Percentiles rank a stretch among this genome's conserved stretches.
Conservation (phyloP, 2,113 vertebrate species). For the Sturnus vulgaris region DNA sequence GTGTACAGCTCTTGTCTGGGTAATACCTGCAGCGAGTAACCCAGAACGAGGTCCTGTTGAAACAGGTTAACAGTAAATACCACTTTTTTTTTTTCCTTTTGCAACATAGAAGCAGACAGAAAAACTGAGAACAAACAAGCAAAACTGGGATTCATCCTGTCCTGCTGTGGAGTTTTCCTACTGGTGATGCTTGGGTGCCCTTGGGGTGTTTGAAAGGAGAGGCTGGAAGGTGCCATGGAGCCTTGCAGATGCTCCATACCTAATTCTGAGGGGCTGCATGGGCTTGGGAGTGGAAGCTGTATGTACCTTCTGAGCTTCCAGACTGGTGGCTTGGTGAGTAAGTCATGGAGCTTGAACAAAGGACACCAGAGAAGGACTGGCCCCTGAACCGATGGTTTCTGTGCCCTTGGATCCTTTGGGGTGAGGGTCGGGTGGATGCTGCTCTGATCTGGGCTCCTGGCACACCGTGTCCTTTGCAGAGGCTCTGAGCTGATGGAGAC, state of each 20-base stretch:
- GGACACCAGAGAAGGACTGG: accelerated
- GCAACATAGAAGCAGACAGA: no score
- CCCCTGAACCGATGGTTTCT: accelerated
- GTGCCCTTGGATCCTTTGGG: neutral
- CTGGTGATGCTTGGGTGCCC: accelerated
- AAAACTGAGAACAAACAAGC: neutral
- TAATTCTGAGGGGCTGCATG: accelerated
- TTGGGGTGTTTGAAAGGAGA: neutral
- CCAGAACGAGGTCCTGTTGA: neutral
- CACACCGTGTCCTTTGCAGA: accelerated
- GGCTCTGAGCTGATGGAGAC: neutral
- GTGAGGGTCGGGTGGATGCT: neutral
- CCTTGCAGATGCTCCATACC: neutral
- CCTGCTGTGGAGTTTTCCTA: neutral
- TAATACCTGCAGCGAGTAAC: neutral
- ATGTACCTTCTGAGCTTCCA: neutral
- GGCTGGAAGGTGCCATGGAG: neutral
- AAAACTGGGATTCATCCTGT: neutral
- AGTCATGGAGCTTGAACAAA: neutral
- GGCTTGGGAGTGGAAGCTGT: neutral
- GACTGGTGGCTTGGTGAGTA: neutral
- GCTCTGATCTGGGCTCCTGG: neutral
- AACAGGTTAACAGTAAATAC: neutral
- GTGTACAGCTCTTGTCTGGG: neutral
- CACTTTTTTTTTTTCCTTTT: accelerated